Evolutionary conservation across 2,888 invertebrate species (phyloP).

Genomic region (Phanerotoma sp.): DNA sequence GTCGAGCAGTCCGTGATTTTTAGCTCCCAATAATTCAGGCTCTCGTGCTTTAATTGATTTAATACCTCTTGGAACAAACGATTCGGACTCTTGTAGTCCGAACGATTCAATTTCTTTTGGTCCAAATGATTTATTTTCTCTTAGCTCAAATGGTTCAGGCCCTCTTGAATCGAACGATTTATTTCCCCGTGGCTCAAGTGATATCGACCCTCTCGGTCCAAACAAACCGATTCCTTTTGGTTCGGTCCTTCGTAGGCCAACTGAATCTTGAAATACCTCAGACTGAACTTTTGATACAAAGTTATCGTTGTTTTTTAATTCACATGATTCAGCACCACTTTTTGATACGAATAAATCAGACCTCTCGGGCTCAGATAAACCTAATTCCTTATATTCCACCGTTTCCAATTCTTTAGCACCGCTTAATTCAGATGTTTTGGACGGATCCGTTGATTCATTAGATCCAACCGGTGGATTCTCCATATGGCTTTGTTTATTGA

Average conservation of each 20-base stretch:
- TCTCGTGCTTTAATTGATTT: not conserved
- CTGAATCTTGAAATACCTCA: too few relatives aligned
- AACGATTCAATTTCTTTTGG: constrained; percentile 23
- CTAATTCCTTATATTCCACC: not conserved
- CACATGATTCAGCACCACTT: too few relatives aligned
- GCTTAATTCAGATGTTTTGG: constrained; percentile 15
- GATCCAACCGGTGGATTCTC: too few relatives aligned
- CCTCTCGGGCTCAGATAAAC: constrained; percentile 22
- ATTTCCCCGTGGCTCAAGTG: too few relatives aligned
- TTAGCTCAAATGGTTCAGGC: not conserved
- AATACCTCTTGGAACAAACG: constrained; percentile 21
- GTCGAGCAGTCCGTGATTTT: too few relatives aligned
- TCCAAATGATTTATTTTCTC: constrained; percentile 27
- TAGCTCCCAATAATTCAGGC: too few relatives aligned
- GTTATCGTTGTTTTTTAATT: too few relatives aligned
- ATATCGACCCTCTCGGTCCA: too few relatives aligned
- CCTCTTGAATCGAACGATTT: too few relatives aligned
- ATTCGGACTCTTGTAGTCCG: constrained; percentile 3
- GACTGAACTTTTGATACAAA: too few relatives aligned
- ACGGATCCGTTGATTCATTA: too few relatives aligned
- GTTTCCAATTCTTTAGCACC: constrained; percentile 13
- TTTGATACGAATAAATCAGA: constrained; percentile 17
- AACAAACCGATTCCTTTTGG: constrained; percentile 11
- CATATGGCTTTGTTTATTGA: too few relatives aligned
- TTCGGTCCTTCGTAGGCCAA: constrained; percentile 2